These are phyloP conservation scores for Oceanodroma tethys DNA, from an alignment of 2,113 vertebrate species.

Conservation along the genomic window DNA sequence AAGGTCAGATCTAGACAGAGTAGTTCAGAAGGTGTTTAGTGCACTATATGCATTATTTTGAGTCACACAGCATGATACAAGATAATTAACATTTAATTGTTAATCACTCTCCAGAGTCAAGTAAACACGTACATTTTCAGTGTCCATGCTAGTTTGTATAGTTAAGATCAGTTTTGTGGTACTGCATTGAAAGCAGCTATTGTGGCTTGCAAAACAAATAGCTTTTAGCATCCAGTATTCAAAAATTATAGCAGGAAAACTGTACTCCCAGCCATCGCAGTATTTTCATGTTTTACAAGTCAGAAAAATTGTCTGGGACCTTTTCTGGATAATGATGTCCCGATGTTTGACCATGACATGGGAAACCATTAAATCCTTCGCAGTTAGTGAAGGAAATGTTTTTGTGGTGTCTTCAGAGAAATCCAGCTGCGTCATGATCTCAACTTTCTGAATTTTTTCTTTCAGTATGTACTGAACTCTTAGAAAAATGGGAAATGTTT, in stretches of 20 bases:
- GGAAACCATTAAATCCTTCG: constrained; percentile 41
- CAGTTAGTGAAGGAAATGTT: constrained; percentile 25
- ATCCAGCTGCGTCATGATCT: not conserved
- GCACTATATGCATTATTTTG: not conserved
- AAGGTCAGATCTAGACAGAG: not conserved
- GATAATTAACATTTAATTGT: not conserved
- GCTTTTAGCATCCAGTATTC: not conserved
- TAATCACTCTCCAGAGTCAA: not conserved
- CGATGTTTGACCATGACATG: not conserved
- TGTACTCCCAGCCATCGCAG: not conserved
- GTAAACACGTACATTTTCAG: not conserved
- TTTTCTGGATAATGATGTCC: not conserved
- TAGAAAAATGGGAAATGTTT: not conserved
- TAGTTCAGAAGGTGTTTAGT: not conserved
- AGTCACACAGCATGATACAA: not conserved
- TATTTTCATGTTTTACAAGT: constrained; percentile 16
- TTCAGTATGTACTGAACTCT: not conserved
- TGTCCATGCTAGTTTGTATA: not conserved
- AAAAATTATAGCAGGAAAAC: not conserved
- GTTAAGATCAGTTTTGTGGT: not conserved
- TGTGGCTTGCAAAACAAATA: not conserved
- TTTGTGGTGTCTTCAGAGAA: constrained; percentile 6
- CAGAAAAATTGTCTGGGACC: constrained; percentile 14
- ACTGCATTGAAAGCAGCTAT: not conserved
- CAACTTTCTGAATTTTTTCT: constrained; percentile 33